Conservation (phyloP, 37 sponge, comb jelly and placozoan species). For the Diacarnus erythraeanus region DNA sequence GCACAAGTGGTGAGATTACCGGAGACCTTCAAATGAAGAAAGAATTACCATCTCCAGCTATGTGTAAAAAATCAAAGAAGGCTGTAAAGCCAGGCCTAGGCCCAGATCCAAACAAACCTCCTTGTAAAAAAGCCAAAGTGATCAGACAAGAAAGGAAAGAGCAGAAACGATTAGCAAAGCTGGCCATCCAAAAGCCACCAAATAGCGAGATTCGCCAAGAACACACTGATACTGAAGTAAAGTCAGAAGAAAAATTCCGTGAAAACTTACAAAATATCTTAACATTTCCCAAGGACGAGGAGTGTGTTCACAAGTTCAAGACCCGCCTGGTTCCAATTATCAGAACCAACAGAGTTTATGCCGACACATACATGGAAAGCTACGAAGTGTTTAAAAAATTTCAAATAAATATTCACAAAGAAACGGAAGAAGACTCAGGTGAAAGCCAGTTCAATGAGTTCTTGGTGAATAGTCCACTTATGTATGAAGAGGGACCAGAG, state of each 20-base stretch:
- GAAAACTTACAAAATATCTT: constrained; percentile 29
- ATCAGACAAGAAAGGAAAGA: constrained; percentile 27
- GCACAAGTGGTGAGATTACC: too few relatives aligned
- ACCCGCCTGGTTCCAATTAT: constrained; percentile 30
- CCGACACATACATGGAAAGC: constrained; percentile 30
- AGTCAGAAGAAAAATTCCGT: neutral
- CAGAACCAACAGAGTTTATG: neutral
- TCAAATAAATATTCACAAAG: constrained; percentile 59
- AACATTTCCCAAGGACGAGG: constrained; percentile 14
- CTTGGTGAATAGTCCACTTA: constrained; percentile 29
- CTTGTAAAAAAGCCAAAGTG: constrained; percentile 60
- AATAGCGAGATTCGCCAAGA: neutral
- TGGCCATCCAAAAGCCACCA: neutral
- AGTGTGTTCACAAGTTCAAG: constrained; percentile 51
- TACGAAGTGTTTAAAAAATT: constrained; percentile 66
- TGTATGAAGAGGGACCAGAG: neutral
- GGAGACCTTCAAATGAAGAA: too few relatives aligned
- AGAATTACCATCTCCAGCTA: neutral
- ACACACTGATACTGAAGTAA: neutral
- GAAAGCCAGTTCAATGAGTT: constrained; percentile 44
- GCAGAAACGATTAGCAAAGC: constrained; percentile 15
- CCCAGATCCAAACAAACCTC: constrained; percentile 62
- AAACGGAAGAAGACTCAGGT: constrained; percentile 32
- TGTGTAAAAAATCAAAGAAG: neutral
- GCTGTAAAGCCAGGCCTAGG: constrained; percentile 49